Evolutionary conservation across 2,888 invertebrate species (phyloP).

Genomic region (Drosophila helvetica): DNA sequence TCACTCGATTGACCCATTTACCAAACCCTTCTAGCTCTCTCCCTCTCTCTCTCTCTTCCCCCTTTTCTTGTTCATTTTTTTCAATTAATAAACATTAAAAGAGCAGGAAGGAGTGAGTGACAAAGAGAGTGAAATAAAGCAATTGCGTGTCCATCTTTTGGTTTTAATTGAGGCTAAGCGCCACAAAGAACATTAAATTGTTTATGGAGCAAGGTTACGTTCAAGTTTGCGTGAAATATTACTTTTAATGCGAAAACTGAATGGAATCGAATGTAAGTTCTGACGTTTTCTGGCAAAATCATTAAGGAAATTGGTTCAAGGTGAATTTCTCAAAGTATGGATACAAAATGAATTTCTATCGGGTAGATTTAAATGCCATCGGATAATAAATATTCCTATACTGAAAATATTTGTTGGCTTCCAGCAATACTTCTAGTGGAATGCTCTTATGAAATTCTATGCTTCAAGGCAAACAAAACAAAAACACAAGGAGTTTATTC

Average conservation of each 20-base stretch:
- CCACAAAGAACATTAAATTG: constrained; percentile 62
- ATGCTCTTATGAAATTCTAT: no score
- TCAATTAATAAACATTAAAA: constrained; percentile 48
- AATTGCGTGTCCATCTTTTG: constrained; percentile 54
- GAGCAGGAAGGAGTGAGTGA: constrained; percentile 4
- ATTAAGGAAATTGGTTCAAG: constrained; percentile 23
- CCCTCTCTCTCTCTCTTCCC: no score
- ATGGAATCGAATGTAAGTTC: constrained; percentile 29
- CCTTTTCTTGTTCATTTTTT: constrained; percentile 23
- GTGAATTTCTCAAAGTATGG: background rate
- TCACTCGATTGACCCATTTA: constrained; percentile 35
- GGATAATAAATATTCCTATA: no score
- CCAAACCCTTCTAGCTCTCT: background rate
- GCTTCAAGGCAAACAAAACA: no score
- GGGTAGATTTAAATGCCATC: no score
- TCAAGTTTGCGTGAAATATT: constrained; percentile 47
- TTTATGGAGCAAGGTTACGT: constrained; percentile 66
- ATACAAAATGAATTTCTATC: no score
- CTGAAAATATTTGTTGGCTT: no score
- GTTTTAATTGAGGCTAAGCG: constrained; percentile 62
- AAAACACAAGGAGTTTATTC: no score
- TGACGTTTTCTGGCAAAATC: constrained; percentile 7
- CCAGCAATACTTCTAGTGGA: no score
- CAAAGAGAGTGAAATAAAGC: constrained; percentile 3
- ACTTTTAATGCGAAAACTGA: constrained; percentile 41